Percentiles rank a stretch among this genome's conserved stretches.
phyloP scores from a whole-genome alignment of 2,797 vertebrate genomes.

The Kryptopterus vitreolus region DNA sequence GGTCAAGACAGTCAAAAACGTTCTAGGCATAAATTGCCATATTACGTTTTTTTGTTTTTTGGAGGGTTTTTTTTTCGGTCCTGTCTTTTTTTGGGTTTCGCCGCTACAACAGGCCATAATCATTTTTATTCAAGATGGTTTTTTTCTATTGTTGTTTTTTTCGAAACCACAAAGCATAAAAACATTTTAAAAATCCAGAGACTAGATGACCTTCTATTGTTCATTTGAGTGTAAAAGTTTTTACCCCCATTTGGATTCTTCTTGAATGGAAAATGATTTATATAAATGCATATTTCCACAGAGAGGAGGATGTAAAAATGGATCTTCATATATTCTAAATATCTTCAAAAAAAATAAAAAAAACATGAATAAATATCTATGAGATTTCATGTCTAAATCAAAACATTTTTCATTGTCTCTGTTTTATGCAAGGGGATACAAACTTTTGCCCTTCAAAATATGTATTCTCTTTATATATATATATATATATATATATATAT shows the following conservation, averaged over 20 bases:
- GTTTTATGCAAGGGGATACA: neutral
- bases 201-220: neutral
- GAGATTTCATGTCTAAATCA: too few relatives aligned
- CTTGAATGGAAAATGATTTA: neutral
- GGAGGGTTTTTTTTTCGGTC: too few relatives aligned
- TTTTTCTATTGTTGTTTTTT: constrained; percentile 30
- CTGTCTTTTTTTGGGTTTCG: constrained; percentile 14
- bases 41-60: constrained; percentile 19
- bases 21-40: constrained; percentile 23
- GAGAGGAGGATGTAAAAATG: too few relatives aligned
- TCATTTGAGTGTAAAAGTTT: constrained; percentile 8
- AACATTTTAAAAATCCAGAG: too few relatives aligned
- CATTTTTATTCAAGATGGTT: constrained; percentile 31
- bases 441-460: neutral
- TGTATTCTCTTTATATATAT: neutral
- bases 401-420: neutral
- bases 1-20: constrained; percentile 27
- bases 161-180: constrained; percentile 2
- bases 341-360: too few relatives aligned
- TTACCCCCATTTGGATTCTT: neutral
- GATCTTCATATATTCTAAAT: too few relatives aligned
- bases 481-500: too few relatives aligned
- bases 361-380: neutral
- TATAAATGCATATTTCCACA: neutral
- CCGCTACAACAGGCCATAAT: constrained; percentile 27